Percentiles rank a stretch among this genome's conserved stretches.
These are phyloP conservation scores for Cetoscarus ocellatus DNA, from an alignment of 2,797 vertebrate genomes.

Conservation along the genomic window DNA sequence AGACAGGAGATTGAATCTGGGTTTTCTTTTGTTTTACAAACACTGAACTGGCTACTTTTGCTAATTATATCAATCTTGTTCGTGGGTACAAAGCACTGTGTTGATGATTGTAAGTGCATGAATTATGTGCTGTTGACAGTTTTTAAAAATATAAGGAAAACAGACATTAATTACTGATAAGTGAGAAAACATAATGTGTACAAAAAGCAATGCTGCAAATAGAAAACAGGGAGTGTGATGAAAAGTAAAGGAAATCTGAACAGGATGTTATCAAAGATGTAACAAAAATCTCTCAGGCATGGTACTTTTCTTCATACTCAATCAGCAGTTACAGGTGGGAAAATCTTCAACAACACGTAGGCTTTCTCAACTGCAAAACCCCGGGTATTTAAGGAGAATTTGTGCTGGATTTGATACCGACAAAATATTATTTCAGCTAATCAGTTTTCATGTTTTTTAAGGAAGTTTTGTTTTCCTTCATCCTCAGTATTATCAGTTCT, in stretches of 20 bases:
- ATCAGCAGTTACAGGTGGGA: slow-evolving; percentile 33
- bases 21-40: too few relatives aligned
- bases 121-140: background rate
- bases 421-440: slow-evolving; percentile 43
- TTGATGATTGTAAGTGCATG: background rate
- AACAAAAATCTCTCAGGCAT: slow-evolving; percentile 17
- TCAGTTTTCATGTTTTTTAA: slow-evolving; percentile 50
- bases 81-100: background rate
- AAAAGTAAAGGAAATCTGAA: slow-evolving; percentile 11
- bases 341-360: slow-evolving; percentile 23
- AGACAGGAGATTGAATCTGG: too few relatives aligned
- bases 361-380: slow-evolving; percentile 15
- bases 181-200: background rate
- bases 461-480: slow-evolving; percentile 28
- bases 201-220: slow-evolving; percentile 3
- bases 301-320: slow-evolving; percentile 18
- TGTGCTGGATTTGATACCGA: slow-evolving; percentile 23
- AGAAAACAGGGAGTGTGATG: background rate
- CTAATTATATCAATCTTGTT: background rate
- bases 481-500: slow-evolving; percentile 53
- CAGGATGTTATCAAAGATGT: background rate
- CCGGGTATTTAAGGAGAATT: slow-evolving; percentile 50
- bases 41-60: too few relatives aligned
- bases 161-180: background rate
- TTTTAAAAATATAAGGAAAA: slow-evolving; percentile 7